phyloP scores from a whole-genome alignment of 2,113 vertebrate genomes.

The Felis catus region F.catus_Fca126_mat1.0 CM031417.1:136277501-136278000 shows the following conservation, averaged over 20 bases:
- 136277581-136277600: neutral
- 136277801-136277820: neutral
- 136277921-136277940: neutral
- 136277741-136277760: neutral
- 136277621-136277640: neutral
- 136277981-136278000: neutral
- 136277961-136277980: slow-evolving; percentile 33
- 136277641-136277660: neutral
- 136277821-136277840: neutral
- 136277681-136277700: neutral
- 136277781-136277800: neutral
- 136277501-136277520: neutral
- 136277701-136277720: neutral
- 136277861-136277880: neutral
- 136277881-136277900: neutral
- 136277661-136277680: neutral
- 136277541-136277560: neutral
- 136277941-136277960: neutral
- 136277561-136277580: neutral
- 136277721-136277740: neutral
- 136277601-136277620: neutral
- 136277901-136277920: neutral
- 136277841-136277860: neutral
- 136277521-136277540: neutral
- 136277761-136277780: slow-evolving; percentile 15